Evolutionary conservation across 2,888 invertebrate genomes (phyloP), one percentile per base, ranked within the genome.

Genomic region (Drosophila picticornis): DNA sequence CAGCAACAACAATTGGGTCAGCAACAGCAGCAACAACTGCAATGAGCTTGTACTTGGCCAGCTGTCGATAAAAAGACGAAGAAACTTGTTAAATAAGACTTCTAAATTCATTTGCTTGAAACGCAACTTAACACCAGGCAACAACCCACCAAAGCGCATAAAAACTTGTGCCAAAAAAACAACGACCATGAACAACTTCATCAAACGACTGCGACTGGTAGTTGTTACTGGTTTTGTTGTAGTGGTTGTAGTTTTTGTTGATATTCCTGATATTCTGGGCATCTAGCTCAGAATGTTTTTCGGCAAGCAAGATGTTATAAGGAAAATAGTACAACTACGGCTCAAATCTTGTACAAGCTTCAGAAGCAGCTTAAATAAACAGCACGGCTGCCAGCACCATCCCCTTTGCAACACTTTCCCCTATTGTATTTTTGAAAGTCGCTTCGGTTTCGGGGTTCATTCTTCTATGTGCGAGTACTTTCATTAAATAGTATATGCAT

Each of bases 51-150:
- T 80, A 72, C 67, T 80, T 70, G 72, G 58, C 70, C 69, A 78
- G 87, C 87, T 86, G 89, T 80, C 88, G 83, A 87, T 87, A 76
- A 62, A 66, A 67, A 32, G 65, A 48, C 31, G 48, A 48, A 38
- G 59, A 84, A 85, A 86, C 86, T 85, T 90, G 85, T 86, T 90
- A 90, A 90, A 83, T 90, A 90, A 90, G 88, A 90, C 88, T 85
- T 90, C 86, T 86, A 90, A 85, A 85, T 85, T 85, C 85, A 85
- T 85, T 90, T 88, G 78, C 81, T 64, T 56, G 75, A 59, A 81
- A 90, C 81, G 84, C 86, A 90, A 83, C 84, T 85, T 88, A 83
- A 83, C 90, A 88, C 86, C 88, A 61, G 80, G 61, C 58, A 75
- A 69, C 74, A 65, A 62, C 36, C 56, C 59, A 56, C 48, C 36